phyloP scores from a whole-genome alignment of 35 echinoderm and acorn worm species.

The Lytechinus variegatus region DNA sequence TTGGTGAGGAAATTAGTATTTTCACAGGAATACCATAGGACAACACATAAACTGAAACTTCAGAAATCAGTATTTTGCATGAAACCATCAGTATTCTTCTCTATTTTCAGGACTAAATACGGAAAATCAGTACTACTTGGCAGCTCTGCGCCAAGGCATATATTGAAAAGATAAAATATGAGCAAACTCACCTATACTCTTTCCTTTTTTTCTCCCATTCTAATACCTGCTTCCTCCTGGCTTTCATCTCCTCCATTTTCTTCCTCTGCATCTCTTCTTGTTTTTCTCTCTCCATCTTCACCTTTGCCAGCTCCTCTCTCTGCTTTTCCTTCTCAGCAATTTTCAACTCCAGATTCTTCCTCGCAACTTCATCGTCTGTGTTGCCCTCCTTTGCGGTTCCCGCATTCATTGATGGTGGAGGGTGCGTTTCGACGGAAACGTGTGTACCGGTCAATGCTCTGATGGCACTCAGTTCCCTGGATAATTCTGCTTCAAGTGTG shows the following conservation, averaged over 20 bases:
- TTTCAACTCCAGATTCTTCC: not conserved
- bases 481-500: not conserved
- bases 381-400: not conserved
- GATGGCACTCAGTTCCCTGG: not conserved
- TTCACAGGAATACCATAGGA: too few relatives aligned
- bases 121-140: too few relatives aligned
- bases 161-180: not conserved
- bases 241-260: not conserved
- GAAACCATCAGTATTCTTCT: too few relatives aligned
- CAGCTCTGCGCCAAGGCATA: too few relatives aligned
- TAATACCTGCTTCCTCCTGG: not conserved
- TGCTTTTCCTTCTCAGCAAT: not conserved
- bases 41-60: too few relatives aligned
- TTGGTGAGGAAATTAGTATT: too few relatives aligned
- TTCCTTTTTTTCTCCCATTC: not conserved
- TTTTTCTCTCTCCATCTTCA: not conserved
- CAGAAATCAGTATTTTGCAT: too few relatives aligned
- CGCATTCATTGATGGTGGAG: not conserved
- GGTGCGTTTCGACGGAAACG: not conserved
- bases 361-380: not conserved
- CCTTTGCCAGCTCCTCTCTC: not conserved
- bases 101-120: too few relatives aligned
- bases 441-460: not conserved
- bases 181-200: not conserved
- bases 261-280: not conserved